Conservation (phyloP, 2,797 vertebrate genomes). For the Oreonectes daqikongensis region DNA sequence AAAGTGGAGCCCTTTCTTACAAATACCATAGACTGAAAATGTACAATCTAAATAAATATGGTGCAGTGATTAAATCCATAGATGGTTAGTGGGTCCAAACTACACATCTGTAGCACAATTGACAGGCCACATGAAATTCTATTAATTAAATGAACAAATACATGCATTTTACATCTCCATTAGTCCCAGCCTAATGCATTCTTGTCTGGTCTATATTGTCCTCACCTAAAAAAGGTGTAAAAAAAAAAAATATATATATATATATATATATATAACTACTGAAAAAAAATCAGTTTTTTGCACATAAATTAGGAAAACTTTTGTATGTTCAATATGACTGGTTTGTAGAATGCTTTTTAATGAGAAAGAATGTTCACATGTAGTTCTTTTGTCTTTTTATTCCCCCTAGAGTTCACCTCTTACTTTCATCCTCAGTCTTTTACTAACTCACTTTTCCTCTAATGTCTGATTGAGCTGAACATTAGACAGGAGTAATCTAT, state of each 20-base stretch:
- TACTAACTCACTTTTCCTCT: conserved; percentile 16
- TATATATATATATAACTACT: too few species aligned
- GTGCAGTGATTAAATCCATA: conserved; percentile 25
- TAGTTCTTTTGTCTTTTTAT: conserved; percentile 31
- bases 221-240: too few species aligned
- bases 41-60: conserved; percentile 50
- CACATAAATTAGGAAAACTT: too few species aligned
- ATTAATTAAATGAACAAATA: neutral
- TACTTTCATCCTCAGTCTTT: conserved; percentile 47
- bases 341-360: neutral
- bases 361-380: conserved; percentile 2
- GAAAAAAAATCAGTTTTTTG: too few species aligned
- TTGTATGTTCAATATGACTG: neutral
- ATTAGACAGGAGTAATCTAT: conserved; percentile 52
- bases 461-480: conserved; percentile 47
- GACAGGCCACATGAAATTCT: conserved; percentile 28
- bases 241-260: too few species aligned
- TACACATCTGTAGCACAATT: conserved; percentile 35
- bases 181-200: too few species aligned
- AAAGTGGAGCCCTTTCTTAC: neutral
- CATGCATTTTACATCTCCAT: too few species aligned
- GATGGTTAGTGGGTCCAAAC: conserved; percentile 26
- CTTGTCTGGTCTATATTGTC: too few species aligned
- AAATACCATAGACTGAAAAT: conserved; percentile 28
- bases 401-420: conserved; percentile 34